These are phyloP conservation scores for Apantesis nais DNA, from an alignment of 2,888 invertebrate genomes.

Conservation along the genomic window DNA sequence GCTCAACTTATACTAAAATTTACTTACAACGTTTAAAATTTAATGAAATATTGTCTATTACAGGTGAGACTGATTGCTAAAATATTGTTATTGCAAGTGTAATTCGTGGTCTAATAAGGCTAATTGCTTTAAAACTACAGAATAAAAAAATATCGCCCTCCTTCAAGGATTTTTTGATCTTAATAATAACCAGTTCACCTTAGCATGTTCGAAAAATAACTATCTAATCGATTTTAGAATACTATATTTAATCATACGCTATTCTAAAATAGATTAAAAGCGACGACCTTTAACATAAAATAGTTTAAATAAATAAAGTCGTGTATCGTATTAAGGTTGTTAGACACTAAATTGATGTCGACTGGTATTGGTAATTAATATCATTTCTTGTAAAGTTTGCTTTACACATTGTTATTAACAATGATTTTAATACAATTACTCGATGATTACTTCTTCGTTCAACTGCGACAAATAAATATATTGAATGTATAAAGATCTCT, in stretches of 20 bases:
- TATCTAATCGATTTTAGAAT: neutral
- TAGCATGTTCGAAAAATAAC: neutral
- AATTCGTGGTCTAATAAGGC: neutral
- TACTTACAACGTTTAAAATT: neutral
- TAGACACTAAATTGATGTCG: constrained; percentile 35
- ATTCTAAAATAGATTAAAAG: constrained; percentile 17
- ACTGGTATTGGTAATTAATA: constrained; percentile 23
- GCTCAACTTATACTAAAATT: neutral
- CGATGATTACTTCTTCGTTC: too few species aligned
- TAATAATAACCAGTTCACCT: constrained; percentile 3
- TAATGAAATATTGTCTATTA: neutral
- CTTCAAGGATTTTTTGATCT: neutral
- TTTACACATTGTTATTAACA: too few species aligned
- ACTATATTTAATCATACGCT: neutral
- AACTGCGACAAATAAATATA: too few species aligned
- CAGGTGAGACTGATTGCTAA: neutral
- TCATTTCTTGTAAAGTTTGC: too few species aligned
- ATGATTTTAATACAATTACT: too few species aligned
- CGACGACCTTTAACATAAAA: constrained; percentile 27
- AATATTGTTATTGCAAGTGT: neutral
- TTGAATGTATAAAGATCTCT: too few species aligned
- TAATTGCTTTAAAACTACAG: neutral
- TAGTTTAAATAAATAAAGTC: constrained; percentile 30
- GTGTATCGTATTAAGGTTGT: constrained; percentile 27
- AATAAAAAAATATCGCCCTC: neutral